Evolutionary conservation across 2,113 vertebrate species (phyloP).

Genomic region (Bufo bufo): DNA sequence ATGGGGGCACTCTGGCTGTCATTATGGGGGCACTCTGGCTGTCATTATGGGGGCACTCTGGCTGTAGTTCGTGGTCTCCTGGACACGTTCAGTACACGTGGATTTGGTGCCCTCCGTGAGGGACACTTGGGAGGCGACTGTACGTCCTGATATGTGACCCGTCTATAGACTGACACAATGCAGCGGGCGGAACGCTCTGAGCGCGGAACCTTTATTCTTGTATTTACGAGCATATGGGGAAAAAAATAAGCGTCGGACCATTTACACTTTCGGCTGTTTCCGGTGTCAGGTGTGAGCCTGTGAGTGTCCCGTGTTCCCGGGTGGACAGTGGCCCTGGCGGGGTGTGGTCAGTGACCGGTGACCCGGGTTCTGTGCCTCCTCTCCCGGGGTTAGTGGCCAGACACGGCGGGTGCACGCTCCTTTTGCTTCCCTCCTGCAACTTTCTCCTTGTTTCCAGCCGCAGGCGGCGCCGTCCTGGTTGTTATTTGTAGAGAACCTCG

Average conservation of each 20-base stretch:
- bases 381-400: not conserved
- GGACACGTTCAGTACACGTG: no score
- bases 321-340: not conserved
- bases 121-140: no score
- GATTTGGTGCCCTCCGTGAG: no score
- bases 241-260: conserved; percentile 7
- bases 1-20: no score
- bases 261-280: not conserved
- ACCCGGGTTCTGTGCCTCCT: not conserved
- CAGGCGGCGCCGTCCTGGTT: not conserved
- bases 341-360: no score
- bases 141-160: no score
- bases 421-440: not conserved
- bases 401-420: not conserved
- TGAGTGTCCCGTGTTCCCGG: not conserved
- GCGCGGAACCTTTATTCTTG: not conserved
- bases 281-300: not conserved
- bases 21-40: no score
- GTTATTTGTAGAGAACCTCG: not conserved
- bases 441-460: not conserved
- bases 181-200: not conserved
- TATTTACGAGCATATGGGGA: not conserved
- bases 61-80: no score
- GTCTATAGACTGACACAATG: no score
- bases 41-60: no score